These are phyloP conservation scores for Amaurobius ferox DNA, from an alignment of 2,888 invertebrate genomes.

Conservation along the genomic window DNA sequence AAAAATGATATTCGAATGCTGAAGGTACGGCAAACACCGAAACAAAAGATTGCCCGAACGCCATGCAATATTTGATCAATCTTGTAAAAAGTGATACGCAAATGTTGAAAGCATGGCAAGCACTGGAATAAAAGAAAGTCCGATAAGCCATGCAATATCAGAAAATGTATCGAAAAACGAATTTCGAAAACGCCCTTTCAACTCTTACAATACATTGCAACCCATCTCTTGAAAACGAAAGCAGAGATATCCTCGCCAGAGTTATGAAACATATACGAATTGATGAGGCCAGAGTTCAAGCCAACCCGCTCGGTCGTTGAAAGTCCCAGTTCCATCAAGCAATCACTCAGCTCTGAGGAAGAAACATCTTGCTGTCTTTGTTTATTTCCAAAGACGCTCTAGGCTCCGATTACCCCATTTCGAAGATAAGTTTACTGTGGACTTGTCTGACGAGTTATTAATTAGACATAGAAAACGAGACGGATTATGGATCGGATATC, in stretches of 20 bases:
- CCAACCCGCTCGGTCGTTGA: background rate
- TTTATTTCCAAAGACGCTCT: constrained; percentile 1
- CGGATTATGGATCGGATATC: too few species aligned
- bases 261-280: background rate
- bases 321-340: background rate
- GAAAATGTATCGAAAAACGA: too few species aligned
- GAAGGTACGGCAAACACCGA: too few species aligned
- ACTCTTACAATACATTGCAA: too few species aligned
- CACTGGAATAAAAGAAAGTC: too few species aligned
- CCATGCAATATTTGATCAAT: too few species aligned
- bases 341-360: background rate
- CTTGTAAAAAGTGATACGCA: too few species aligned
- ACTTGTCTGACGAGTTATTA: background rate
- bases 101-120: too few species aligned
- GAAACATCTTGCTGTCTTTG: background rate
- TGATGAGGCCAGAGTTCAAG: background rate
- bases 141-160: too few species aligned
- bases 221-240: background rate
- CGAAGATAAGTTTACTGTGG: background rate
- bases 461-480: background rate
- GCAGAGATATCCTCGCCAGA: background rate
- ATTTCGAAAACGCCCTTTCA: too few species aligned
- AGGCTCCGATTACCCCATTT: background rate
- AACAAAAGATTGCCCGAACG: too few species aligned
- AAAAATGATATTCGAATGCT: too few species aligned